A percentile compares a stretch with the other conserved stretches of the same genome.
phyloP scores from a whole-genome alignment of 2,888 invertebrate species.

The Ptilodon capucinus region DNA sequence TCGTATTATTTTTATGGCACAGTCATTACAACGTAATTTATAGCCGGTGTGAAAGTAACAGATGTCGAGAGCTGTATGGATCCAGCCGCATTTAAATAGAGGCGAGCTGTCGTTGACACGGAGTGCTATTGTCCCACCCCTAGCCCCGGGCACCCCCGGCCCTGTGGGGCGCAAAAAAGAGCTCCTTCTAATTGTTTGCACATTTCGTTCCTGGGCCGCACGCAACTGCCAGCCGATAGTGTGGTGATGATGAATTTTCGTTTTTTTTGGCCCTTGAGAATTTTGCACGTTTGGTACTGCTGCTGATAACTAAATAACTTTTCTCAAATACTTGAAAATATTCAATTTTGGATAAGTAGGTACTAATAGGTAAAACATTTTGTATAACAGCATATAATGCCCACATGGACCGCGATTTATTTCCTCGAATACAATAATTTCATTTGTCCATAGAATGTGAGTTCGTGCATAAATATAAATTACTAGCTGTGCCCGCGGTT shows the following conservation, averaged over 20 bases:
- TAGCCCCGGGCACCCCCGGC: constrained; percentile 34
- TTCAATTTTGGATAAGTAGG: no score
- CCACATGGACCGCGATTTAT: no score
- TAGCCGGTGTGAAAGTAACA: constrained; percentile 63
- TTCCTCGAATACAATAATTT: no score
- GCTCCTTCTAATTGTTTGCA: constrained; percentile 79
- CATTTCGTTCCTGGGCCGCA: constrained; percentile 66
- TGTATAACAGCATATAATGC: no score
- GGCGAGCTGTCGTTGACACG: constrained; percentile 65
- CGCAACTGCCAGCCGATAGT: constrained; percentile 32
- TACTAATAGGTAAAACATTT: no score
- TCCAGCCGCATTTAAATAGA: constrained; percentile 59
- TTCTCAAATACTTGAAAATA: no score
- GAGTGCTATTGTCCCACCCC: constrained; percentile 69
- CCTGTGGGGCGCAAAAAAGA: constrained; percentile 61
- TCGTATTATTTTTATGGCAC: constrained; percentile 35
- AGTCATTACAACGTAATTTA: constrained; percentile 51
- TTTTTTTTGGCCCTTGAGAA: no score
- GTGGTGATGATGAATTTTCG: constrained; percentile 19
- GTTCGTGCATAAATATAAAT: no score
- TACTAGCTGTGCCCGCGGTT: no score
- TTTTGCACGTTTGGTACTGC: no score
- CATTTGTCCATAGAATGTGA: no score
- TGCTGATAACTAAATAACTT: no score
- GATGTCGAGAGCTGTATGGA: constrained; percentile 65